Conservation (phyloP, 64 coral and sea anemone genomes). For the Montipora cactus region DNA sequence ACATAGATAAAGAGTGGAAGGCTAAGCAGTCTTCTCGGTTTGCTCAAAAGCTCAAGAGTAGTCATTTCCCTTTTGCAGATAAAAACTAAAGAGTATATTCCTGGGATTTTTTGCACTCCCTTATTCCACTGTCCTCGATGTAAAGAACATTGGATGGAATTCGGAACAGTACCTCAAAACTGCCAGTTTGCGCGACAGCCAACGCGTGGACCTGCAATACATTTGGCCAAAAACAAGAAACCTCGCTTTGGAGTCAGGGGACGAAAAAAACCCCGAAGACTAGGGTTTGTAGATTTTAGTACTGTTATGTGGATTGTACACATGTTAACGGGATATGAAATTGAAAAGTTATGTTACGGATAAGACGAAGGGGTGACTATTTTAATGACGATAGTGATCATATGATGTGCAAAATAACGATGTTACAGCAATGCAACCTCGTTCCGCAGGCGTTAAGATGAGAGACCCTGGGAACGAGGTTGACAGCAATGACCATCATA, state of each 20-base stretch:
- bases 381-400: too few relatives aligned
- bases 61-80: constrained; percentile 38
- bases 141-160: constrained; percentile 72
- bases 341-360: neutral
- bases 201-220: constrained; percentile 77
- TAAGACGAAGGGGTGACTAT: too few relatives aligned
- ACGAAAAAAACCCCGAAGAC: neutral
- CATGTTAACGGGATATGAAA: neutral
- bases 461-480: too few relatives aligned
- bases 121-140: constrained; percentile 89
- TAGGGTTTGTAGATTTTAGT: neutral
- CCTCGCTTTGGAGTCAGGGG: neutral
- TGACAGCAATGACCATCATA: neutral
- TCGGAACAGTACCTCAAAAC: constrained; percentile 69
- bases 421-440: too few relatives aligned
- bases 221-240: constrained; percentile 39
- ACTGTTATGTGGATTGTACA: neutral
- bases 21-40: too few relatives aligned
- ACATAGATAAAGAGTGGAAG: too few relatives aligned
- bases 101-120: constrained; percentile 75
- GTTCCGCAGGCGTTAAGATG: too few relatives aligned
- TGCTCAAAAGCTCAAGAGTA: neutral
- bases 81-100: constrained; percentile 71
- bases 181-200: constrained; percentile 73
- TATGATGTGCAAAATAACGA: too few relatives aligned